A percentile compares a stretch with the other conserved stretches of the same genome.
phyloP scores from a whole-genome alignment of 2,113 vertebrate genomes.

The Pithys albifrons region DNA sequence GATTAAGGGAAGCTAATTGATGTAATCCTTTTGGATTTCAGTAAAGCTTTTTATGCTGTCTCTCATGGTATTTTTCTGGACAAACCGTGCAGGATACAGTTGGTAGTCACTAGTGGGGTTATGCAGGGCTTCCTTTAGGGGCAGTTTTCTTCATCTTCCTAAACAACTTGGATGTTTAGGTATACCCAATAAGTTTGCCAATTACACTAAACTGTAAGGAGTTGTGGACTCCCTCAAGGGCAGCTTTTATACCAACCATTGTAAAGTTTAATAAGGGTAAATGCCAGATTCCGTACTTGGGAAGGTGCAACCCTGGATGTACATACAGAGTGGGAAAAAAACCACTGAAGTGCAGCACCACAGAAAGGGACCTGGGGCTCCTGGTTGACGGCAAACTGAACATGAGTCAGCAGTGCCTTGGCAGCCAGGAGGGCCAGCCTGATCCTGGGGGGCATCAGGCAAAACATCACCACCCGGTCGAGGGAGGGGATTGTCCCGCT shows the following conservation, averaged over 20 bases:
- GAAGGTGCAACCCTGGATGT: too few species aligned
- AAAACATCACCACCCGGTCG: fast-evolving
- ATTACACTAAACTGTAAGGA: background rate
- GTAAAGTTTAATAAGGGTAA: background rate
- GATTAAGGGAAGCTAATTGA: background rate
- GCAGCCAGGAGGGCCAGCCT: fast-evolving
- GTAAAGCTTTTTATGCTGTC: background rate
- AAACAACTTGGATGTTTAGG: background rate
- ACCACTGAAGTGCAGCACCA: background rate
- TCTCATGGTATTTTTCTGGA: background rate
- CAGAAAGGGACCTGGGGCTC: background rate
- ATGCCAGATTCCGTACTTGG: background rate
- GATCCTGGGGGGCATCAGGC: background rate
- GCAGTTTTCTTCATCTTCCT: background rate
- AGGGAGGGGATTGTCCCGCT: background rate
- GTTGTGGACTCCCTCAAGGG: background rate
- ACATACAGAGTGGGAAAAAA: too few species aligned
- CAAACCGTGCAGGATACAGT: background rate
- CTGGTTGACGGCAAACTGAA: background rate
- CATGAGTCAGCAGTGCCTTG: background rate
- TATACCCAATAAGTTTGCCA: background rate
- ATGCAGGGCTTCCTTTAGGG: background rate
- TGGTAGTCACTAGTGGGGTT: background rate
- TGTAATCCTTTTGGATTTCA: background rate
- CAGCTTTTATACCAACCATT: background rate